A percentile compares a stretch with the other conserved stretches of the same genome.
Evolutionary conservation across 2,888 invertebrate genomes (phyloP).

Genomic region (Mystacides longicornis): DNA sequence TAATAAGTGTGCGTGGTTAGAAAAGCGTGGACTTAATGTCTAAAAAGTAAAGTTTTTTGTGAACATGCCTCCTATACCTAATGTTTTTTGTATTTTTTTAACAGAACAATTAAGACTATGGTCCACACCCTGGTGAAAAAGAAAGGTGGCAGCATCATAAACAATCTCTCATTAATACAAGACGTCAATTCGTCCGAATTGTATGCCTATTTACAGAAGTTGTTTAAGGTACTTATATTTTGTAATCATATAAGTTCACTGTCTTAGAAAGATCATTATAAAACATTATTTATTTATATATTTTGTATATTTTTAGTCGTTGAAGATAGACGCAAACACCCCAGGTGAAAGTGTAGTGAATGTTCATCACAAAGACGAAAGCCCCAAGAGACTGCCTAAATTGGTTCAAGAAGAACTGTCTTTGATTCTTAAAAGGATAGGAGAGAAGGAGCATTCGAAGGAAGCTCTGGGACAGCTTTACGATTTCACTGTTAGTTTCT

Average conservation of each 20-base stretch:
- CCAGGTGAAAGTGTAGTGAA: constrained; percentile 36
- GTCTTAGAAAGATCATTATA: too few species aligned
- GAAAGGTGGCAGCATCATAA: constrained; percentile 74
- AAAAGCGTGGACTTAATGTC: too few species aligned
- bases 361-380: constrained; percentile 32
- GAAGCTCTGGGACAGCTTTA: constrained; percentile 76
- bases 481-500: constrained; percentile 54
- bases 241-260: too few species aligned
- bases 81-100: constrained; percentile 32
- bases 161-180: constrained; percentile 69
- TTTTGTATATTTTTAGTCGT: constrained; percentile 4
- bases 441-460: constrained; percentile 76
- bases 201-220: constrained; percentile 74
- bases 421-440: constrained; percentile 85
- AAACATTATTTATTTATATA: constrained; percentile 1
- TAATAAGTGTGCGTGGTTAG: too few species aligned
- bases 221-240: constrained; percentile 73
- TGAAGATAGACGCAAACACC: constrained; percentile 16
- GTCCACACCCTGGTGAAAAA: constrained; percentile 86
- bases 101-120: constrained; percentile 86
- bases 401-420: constrained; percentile 80
- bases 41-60: too few species aligned
- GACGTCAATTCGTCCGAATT: constrained; percentile 79
- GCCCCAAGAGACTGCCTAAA: constrained; percentile 54
- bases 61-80: too few species aligned